These are phyloP conservation scores for Istiophorus platypterus DNA, from an alignment of 2,113 vertebrate genomes.

Conservation along the genomic window DNA sequence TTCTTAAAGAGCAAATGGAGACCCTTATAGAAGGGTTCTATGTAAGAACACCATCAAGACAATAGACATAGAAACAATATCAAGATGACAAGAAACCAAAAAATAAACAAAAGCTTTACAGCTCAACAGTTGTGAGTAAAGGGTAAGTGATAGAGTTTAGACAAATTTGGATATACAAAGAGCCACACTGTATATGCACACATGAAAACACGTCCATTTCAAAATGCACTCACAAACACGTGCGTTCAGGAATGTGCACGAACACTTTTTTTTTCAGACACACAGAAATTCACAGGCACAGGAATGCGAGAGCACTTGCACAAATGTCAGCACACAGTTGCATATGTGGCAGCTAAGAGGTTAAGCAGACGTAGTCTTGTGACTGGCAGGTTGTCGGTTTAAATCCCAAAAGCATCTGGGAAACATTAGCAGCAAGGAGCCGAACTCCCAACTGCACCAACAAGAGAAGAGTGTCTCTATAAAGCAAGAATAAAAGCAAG, in stretches of 20 bases:
- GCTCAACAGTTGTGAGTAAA: neutral
- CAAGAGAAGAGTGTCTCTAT: neutral
- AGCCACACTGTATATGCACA: neutral
- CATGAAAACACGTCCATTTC: neutral
- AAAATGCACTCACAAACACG: conserved; percentile 2
- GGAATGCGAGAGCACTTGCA: neutral
- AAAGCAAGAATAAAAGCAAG: neutral
- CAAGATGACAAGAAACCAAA: neutral
- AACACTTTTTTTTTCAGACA: neutral
- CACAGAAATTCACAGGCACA: neutral
- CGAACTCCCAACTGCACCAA: neutral
- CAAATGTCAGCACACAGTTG: neutral
- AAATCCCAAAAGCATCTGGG: conserved; percentile 29
- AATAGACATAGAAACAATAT: neutral
- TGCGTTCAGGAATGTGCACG: conserved; percentile 2
- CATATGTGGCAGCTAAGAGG: conserved; percentile 10
- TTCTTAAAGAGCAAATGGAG: too few species aligned
- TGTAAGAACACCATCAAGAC: neutral
- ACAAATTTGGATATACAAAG: neutral
- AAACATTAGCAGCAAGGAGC: neutral
- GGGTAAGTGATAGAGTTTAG: neutral
- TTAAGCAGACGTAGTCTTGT: conserved; percentile 10
- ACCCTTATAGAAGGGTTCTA: too few species aligned
- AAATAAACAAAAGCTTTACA: neutral
- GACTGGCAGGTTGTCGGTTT: conserved; percentile 14